A percentile compares a stretch with the other conserved stretches of the same genome.
phyloP scores from a whole-genome alignment of 2,797 vertebrate species.

The Anabacerthia variegaticeps region DNA sequence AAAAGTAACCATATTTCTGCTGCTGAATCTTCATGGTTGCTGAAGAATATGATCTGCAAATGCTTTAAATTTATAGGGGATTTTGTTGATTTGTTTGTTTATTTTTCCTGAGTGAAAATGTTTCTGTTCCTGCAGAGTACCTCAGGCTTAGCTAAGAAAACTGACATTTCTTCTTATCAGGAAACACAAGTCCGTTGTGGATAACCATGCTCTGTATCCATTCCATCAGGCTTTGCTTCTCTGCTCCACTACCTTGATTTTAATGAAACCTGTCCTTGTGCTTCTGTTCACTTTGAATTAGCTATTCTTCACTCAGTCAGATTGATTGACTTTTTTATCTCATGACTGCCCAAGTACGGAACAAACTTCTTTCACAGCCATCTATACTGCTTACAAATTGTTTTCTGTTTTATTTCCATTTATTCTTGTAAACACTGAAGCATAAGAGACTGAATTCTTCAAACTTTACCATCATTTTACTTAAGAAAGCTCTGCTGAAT shows the following conservation, averaged over 20 bases:
- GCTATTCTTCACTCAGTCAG: slow-evolving; percentile 7
- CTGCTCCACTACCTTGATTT: slow-evolving; percentile 48
- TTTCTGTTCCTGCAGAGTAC: background rate
- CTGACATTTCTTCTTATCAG: background rate
- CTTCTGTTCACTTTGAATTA: slow-evolving; percentile 48
- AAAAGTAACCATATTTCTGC: background rate
- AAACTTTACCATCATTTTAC: background rate
- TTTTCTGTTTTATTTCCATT: slow-evolving; percentile 55
- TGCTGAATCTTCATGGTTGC: background rate
- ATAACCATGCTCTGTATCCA: background rate
- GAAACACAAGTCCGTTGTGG: background rate
- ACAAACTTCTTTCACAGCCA: slow-evolving; percentile 34
- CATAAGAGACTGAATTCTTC: background rate
- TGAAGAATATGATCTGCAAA: background rate
- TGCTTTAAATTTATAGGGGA: background rate
- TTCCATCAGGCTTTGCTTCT: slow-evolving; percentile 23
- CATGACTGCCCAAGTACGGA: slow-evolving; percentile 53
- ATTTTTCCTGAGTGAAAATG: background rate
- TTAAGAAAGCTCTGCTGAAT: background rate
- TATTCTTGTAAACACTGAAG: slow-evolving; percentile 62
- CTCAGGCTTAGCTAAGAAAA: background rate
- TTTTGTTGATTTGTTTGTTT: background rate
- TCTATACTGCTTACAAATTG: slow-evolving; percentile 42
- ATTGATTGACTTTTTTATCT: slow-evolving; percentile 43
- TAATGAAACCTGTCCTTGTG: slow-evolving; percentile 46